Evolutionary conservation across 1,140 invertebrate species (phyloP).

Genomic region (Chrysoperla carnea): DNA sequence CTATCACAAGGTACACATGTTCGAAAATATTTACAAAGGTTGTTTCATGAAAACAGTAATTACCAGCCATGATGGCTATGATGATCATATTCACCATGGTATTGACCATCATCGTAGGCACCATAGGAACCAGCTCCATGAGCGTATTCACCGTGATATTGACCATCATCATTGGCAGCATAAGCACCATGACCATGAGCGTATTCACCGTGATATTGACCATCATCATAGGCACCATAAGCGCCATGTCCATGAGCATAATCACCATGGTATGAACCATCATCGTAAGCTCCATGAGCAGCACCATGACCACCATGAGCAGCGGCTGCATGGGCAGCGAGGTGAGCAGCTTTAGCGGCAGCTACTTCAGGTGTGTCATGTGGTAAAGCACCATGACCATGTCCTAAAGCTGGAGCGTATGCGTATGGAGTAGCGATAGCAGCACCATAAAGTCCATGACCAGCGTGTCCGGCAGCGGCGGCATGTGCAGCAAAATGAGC

Average conservation of each 20-base stretch:
- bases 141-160: no score
- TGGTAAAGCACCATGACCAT: neutral
- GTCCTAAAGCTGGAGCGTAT: conserved; percentile 1
- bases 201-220: no score
- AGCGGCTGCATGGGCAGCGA: conserved; percentile 8
- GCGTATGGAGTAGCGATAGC: neutral
- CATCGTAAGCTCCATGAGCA: neutral
- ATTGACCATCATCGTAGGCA: no score
- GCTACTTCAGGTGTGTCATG: conserved; percentile 9
- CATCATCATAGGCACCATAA: no score
- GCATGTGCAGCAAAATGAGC: conserved; percentile 18
- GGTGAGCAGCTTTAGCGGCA: conserved; percentile 18
- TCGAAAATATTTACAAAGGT: no score
- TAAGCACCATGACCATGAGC: neutral
- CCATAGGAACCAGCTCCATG: no score
- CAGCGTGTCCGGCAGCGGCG: conserved; percentile 10
- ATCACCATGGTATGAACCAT: no score
- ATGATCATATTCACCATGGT: no score
- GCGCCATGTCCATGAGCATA: no score
- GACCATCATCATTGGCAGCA: neutral
- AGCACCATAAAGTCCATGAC: conserved; percentile 2
- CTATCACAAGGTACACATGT: no score
- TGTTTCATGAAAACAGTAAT: no score
- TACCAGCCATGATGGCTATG: no score
- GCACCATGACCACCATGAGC: conserved; percentile 1